Base-by-base conservation (phyloP, 2,888 invertebrate species). In the Cephonodes hylas region DNA sequence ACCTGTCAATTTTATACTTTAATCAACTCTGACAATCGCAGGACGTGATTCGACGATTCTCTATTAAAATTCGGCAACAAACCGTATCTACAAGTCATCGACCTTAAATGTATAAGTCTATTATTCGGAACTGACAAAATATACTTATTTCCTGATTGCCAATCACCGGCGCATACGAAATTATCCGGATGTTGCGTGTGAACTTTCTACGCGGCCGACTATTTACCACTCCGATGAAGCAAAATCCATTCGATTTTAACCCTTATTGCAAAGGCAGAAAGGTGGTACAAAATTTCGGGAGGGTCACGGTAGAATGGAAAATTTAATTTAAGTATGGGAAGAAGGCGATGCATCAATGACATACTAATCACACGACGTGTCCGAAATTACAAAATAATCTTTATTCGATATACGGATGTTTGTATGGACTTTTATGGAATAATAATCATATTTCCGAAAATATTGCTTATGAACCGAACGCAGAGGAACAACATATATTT, bases 251-350 rank as follows among this genome's bases (percentile, higher is more conserved):
- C 18, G 3, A 60, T 5, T 25, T 25, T 53, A 25, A 60, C 25
- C 27, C 27, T 13, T 60, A 53, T 7, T 13, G 25, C 25, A 0
- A 18, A 27, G 2, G 1, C 1, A 0, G 25, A 25, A 60, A 42
- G 15, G 53, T 18, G 7, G 4, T 25, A 8, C 18, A 6, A 4
- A 20, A n/a, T 60, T 42, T 27, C 38, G 34, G 13, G 60, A 38
- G 25, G 46, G 18, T 53, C 27, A 27, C 20, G 15, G n/a, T 44
- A 57, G 42, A 6, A n/a, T 63, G 63, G 63, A 62, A 31, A 34
- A 53, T 63, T 46, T 73, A 70, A 77, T 77, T 75, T 64, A 67
- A 73, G 73, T 75, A 73, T 63, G 73, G 79, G 79, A 79, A 76
- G 72, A 62, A 69, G 64, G 58, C 61, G 58, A 62, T 62, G 68